These are phyloP conservation scores for Drosophila watanabei DNA, from an alignment of 1,140 invertebrate species.

Conservation along the genomic window DNA sequence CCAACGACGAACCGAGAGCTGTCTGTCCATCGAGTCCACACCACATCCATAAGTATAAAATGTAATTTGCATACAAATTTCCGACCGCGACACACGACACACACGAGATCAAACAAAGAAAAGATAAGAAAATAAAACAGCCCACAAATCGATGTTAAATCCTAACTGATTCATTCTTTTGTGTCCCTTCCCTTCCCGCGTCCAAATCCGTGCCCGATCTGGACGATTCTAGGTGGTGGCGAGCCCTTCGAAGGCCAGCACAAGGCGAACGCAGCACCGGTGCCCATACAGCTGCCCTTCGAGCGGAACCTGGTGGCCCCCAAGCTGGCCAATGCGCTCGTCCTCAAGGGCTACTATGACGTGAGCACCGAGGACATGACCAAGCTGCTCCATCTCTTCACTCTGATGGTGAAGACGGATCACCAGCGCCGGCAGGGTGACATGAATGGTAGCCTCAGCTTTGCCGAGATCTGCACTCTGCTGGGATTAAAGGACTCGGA, in stretches of 20 bases:
- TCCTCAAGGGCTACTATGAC: conserved; percentile 92
- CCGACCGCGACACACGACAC: background rate
- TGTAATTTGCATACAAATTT: conserved; percentile 29
- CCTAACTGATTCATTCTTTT: conserved; percentile 26
- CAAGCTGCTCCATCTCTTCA: conserved; percentile 91
- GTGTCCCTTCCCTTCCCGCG: conserved; percentile 6
- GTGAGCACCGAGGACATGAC: conserved; percentile 91
- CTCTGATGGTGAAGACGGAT: conserved; percentile 87
- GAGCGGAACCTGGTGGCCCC: conserved; percentile 88
- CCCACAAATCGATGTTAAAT: conserved; percentile 1
- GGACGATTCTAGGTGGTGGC: conserved; percentile 11
- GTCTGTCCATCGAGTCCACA: conserved; percentile 18
- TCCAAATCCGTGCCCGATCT: conserved; percentile 3
- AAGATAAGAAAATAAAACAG: background rate
- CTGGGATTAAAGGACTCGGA: conserved; percentile 28
- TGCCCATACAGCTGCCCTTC: conserved; percentile 56
- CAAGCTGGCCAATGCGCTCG: conserved; percentile 91
- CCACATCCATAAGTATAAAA: conserved; percentile 43
- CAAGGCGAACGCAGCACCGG: conserved; percentile 16
- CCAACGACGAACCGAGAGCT: conserved; percentile 27
- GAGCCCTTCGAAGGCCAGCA: conserved; percentile 11
- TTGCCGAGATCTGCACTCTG: conserved; percentile 33
- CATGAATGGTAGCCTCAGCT: conserved; percentile 26
- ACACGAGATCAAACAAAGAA: background rate
- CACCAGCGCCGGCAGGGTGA: conserved; percentile 25